Percentiles rank a stretch among this genome's conserved stretches.
These are phyloP conservation scores for Dromius quadrimaculatus DNA, from an alignment of 2,888 invertebrate species.

Conservation along the genomic window DNA sequence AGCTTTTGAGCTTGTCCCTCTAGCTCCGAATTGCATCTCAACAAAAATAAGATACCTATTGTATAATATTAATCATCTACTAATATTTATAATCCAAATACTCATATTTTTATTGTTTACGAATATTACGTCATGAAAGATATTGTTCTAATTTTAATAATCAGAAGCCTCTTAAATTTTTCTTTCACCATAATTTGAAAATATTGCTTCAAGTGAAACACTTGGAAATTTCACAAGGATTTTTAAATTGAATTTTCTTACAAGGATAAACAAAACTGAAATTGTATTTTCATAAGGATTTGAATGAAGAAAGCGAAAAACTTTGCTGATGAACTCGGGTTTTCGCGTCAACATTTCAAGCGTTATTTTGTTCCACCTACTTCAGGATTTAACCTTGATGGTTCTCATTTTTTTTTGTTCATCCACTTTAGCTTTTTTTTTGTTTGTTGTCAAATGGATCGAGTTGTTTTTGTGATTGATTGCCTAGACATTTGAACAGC, in stretches of 20 bases:
- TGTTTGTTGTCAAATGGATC: conserved; percentile 18
- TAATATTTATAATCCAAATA: no score
- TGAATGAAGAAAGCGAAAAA: background rate
- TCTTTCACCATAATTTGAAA: no score
- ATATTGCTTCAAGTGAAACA: no score
- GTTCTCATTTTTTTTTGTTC: conserved; percentile 24
- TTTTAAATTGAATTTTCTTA: conserved; percentile 25
- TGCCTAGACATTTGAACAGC: conserved; percentile 5
- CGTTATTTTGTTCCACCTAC: background rate
- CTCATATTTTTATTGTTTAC: no score
- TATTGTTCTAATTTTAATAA: no score
- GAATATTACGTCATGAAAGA: no score
- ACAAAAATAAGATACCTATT: no score
- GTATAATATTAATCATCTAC: no score
- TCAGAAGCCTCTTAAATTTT: no score
- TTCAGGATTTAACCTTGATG: conserved; percentile 8
- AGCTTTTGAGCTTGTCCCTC: no score
- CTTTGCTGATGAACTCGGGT: background rate
- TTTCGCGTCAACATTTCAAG: conserved; percentile 21
- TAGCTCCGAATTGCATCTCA: no score
- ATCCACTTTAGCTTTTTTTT: conserved; percentile 30
- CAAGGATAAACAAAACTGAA: conserved; percentile 11
- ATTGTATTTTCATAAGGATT: conserved; percentile 17
- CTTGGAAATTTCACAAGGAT: conserved; percentile 3
- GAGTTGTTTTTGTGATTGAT: conserved; percentile 15